Evolutionary conservation across 1,140 invertebrate species (phyloP).

Genomic region (Drosophila miranda): DNA sequence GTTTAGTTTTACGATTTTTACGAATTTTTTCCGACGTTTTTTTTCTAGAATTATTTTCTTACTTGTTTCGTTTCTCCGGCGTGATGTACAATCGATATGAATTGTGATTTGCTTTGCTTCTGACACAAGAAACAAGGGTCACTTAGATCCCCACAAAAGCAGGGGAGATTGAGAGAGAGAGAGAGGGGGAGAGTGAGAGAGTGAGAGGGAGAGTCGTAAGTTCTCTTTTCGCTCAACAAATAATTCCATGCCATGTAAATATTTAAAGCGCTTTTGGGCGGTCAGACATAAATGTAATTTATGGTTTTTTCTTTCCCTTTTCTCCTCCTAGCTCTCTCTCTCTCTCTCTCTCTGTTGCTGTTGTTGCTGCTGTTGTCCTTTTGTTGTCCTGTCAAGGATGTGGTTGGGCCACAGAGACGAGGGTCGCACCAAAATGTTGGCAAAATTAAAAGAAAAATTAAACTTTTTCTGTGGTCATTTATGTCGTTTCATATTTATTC

Average conservation of each 20-base stretch:
- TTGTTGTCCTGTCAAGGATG: constrained; percentile 25
- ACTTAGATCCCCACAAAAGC: too few species aligned
- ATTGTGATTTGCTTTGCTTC: too few species aligned
- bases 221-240: constrained; percentile 46
- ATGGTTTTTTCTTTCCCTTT: constrained; percentile 43
- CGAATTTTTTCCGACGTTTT: too few species aligned
- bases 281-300: constrained; percentile 66
- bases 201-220: too few species aligned
- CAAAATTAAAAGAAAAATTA: constrained; percentile 26
- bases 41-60: too few species aligned
- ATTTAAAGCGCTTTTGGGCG: constrained; percentile 49
- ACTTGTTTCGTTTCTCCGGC: too few species aligned
- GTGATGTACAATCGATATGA: too few species aligned
- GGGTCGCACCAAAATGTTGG: constrained; percentile 47
- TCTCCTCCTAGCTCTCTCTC: constrained; percentile 56
- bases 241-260: constrained; percentile 63
- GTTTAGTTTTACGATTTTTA: too few species aligned
- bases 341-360: constrained; percentile 42
- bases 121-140: too few species aligned
- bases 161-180: too few species aligned
- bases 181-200: too few species aligned
- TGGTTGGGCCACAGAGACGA: constrained; percentile 51
- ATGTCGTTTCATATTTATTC: constrained; percentile 79
- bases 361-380: constrained; percentile 34
- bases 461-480: constrained; percentile 59